Conservation (phyloP, 30 jellyfish, hydroid and myxozoan species). For the Nemopilema nomurai region DNA sequence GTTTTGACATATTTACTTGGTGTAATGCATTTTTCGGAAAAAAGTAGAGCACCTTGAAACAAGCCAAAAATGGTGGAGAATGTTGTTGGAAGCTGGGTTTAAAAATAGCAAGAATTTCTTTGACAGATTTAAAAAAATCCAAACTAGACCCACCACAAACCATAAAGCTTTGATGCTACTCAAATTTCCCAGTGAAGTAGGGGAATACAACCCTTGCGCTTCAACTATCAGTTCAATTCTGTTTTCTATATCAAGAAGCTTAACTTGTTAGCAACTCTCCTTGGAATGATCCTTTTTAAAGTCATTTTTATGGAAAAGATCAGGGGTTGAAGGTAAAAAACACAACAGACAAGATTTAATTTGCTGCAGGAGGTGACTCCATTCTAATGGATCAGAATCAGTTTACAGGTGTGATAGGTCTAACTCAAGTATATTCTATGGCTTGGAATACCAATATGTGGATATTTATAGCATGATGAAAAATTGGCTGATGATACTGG, state of each 20-base stretch:
- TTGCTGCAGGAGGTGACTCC: neutral
- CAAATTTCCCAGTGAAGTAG: neutral
- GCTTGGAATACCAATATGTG: neutral
- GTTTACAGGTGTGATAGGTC: neutral
- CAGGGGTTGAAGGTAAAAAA: neutral
- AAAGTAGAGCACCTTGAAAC: too few relatives aligned
- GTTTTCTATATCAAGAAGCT: too few relatives aligned
- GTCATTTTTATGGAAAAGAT: too few relatives aligned
- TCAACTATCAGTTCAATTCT: neutral
- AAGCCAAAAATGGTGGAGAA: too few relatives aligned
- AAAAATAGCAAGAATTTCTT: too few relatives aligned
- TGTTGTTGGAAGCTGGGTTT: too few relatives aligned
- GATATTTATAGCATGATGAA: neutral
- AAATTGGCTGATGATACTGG: neutral
- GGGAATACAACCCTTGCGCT: neutral
- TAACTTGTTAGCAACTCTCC: too few relatives aligned
- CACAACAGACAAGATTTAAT: neutral
- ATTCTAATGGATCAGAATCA: neutral
- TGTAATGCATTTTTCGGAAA: too few relatives aligned
- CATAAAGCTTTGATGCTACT: neutral
- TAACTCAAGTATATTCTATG: neutral
- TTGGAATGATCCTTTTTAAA: neutral
- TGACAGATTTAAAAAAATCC: too few relatives aligned
- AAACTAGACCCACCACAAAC: neutral
- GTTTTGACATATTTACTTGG: too few relatives aligned